phyloP scores from a whole-genome alignment of 2,797 vertebrate species.

The Crenuchus spilurus region DNA sequence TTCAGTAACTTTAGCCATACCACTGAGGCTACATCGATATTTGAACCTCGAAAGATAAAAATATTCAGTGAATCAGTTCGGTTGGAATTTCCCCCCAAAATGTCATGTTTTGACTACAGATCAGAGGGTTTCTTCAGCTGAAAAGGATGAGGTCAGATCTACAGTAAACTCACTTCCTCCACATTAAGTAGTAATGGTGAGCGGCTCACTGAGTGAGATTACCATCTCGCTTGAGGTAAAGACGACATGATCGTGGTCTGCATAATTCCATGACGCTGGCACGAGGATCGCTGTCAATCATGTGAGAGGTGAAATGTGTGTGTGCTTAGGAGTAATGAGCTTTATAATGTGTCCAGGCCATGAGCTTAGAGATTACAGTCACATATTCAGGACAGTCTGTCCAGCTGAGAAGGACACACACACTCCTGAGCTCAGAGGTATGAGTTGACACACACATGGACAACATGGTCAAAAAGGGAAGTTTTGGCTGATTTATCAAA shows the following conservation, averaged over 20 bases:
- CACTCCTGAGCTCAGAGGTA: slow-evolving; percentile 24
- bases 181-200: slow-evolving; percentile 3
- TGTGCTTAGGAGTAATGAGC: slow-evolving; percentile 44
- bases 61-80: too few species aligned
- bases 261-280: neutral
- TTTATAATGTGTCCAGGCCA: slow-evolving; percentile 49
- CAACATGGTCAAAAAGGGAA: too few species aligned
- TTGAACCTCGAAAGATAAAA: too few species aligned
- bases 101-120: neutral
- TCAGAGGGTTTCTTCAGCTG: neutral
- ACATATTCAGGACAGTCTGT: slow-evolving; percentile 48
- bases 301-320: slow-evolving; percentile 28
- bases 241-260: neutral
- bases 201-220: slow-evolving; percentile 11
- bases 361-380: slow-evolving; percentile 49
- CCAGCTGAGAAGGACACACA: slow-evolving; percentile 35
- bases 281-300: slow-evolving; percentile 15
- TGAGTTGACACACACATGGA: too few species aligned
- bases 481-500: too few species aligned
- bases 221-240: neutral
- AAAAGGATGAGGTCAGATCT: neutral
- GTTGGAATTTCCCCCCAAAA: too few species aligned
- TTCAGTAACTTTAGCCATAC: too few species aligned
- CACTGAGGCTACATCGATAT: too few species aligned
- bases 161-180: slow-evolving; percentile 11